Percentiles rank a stretch among this genome's conserved stretches.
These are phyloP conservation scores for Semnornis frantzii DNA, from an alignment of 2,113 vertebrate genomes.

Conservation along the genomic window DNA sequence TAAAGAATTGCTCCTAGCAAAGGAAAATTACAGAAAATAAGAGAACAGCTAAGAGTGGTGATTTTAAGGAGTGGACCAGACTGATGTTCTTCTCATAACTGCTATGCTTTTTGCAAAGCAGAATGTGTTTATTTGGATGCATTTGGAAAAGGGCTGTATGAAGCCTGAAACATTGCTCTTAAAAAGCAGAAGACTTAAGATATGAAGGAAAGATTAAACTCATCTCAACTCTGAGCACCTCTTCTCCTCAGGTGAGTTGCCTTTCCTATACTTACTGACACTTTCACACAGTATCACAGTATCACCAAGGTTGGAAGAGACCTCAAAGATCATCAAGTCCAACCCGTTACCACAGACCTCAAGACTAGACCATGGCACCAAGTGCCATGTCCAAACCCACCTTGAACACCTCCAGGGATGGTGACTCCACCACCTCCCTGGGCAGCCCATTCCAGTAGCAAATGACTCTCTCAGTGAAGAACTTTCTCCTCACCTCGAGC, in stretches of 20 bases:
- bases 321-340: too few relatives aligned
- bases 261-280: neutral
- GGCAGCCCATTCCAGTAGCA: too few relatives aligned
- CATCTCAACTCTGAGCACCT: neutral
- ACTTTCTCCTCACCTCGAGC: too few relatives aligned
- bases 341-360: too few relatives aligned
- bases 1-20: conserved; percentile 4
- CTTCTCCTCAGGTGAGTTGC: neutral
- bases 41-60: neutral
- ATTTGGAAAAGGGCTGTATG: neutral
- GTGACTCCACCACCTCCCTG: too few relatives aligned
- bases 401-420: too few relatives aligned
- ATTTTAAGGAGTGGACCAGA: neutral
- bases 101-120: neutral
- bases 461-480: too few relatives aligned
- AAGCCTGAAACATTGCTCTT: neutral
- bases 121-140: neutral
- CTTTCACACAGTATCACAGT: too few relatives aligned
- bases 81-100: neutral
- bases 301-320: too few relatives aligned
- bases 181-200: neutral
- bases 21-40: conserved; percentile 9
- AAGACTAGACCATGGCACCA: too few relatives aligned
- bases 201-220: neutral
- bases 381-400: too few relatives aligned